A percentile compares a stretch with the other conserved stretches of the same genome.
Evolutionary conservation across 2,888 invertebrate genomes (phyloP).

Genomic region (Cerastis rubricosa): DNA sequence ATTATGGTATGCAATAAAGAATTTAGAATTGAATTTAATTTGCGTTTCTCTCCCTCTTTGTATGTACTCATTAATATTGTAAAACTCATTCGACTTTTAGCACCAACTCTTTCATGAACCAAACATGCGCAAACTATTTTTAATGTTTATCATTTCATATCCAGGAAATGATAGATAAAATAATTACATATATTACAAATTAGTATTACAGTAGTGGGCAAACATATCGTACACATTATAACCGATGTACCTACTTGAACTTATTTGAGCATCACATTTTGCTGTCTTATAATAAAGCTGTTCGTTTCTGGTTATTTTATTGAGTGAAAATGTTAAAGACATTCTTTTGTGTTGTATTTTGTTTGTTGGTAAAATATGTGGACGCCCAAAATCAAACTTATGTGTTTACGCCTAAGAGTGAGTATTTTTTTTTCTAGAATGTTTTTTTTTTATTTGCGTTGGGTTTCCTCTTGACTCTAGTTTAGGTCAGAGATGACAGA

Average conservation of each 20-base stretch:
- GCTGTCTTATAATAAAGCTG: constrained; percentile 11
- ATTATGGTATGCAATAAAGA: too few relatives aligned
- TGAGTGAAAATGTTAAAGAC: constrained; percentile 48
- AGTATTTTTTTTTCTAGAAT: constrained; percentile 30
- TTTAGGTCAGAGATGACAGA: too few relatives aligned
- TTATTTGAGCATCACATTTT: constrained; percentile 12
- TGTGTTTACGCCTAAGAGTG: constrained; percentile 54
- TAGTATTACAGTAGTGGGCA: constrained; percentile 8
- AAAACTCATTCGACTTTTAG: neutral
- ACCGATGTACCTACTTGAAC: constrained; percentile 2
- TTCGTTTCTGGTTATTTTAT: constrained; percentile 13
- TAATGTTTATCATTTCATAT: constrained; percentile 27
- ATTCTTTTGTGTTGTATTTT: constrained; percentile 26
- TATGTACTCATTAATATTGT: neutral
- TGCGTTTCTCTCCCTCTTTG: too few relatives aligned
- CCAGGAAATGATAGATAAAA: constrained; percentile 55
- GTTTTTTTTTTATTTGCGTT: too few relatives aligned
- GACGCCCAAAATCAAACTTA: constrained; percentile 43
- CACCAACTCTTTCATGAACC: neutral
- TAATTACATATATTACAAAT: constrained; percentile 11
- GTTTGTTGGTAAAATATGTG: constrained; percentile 15
- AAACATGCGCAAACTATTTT: constrained; percentile 11
- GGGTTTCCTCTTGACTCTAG: too few relatives aligned
- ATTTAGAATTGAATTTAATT: too few relatives aligned
- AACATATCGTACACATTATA: neutral